Conservation (phyloP, 2,797 vertebrate species). For the Rhabdophis nuchalis region DNA sequence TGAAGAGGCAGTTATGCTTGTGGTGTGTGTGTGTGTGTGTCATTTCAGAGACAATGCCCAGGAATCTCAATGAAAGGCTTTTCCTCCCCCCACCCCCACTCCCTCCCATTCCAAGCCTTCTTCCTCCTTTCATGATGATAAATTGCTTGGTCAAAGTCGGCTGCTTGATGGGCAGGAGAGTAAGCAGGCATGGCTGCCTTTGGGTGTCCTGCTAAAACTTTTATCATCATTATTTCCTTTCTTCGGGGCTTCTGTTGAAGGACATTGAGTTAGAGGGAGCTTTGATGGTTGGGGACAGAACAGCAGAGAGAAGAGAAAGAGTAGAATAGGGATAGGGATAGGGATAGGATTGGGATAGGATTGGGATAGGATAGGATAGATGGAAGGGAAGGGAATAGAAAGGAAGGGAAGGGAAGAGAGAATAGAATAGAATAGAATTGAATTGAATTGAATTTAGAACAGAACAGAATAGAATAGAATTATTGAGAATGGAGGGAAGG, state of each 20-base stretch:
- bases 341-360: no score
- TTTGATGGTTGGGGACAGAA: constrained; percentile 30
- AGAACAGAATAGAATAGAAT: no score
- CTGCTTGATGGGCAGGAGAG: background rate
- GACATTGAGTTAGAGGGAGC: background rate
- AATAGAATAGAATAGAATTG: no score
- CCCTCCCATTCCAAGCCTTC: constrained; percentile 55
- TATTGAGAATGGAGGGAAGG: no score
- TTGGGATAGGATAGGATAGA: no score
- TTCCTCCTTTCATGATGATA: constrained; percentile 69
- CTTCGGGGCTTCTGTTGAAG: constrained; percentile 9
- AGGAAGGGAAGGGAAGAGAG: no score
- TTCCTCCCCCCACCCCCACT: constrained; percentile 31
- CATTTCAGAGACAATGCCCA: constrained; percentile 65
- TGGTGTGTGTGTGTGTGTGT: background rate
- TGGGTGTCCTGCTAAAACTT: constrained; percentile 26
- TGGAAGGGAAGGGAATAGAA: no score
- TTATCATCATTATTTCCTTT: constrained; percentile 44
- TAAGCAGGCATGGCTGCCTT: background rate
- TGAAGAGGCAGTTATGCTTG: background rate
- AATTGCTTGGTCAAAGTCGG: constrained; percentile 68
- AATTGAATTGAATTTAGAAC: no score
- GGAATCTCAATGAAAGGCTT: constrained; percentile 69
- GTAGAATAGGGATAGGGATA: no score
- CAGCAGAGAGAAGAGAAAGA: no score